phyloP scores from a whole-genome alignment of 1,140 invertebrate species.

The Pseudomyrmex sp. region DNA sequence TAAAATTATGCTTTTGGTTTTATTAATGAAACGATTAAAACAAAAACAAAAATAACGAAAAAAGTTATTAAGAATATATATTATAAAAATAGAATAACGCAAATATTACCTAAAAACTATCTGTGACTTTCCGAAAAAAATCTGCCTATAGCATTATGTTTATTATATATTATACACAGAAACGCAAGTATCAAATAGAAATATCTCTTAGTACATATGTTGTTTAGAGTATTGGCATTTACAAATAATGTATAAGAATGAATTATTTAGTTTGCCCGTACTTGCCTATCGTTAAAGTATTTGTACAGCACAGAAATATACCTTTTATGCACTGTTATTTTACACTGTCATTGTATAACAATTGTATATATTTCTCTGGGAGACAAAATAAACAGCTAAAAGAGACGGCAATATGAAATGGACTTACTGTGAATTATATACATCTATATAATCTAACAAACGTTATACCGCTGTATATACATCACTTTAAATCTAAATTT shows the following conservation, averaged over 20 bases:
- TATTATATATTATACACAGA: conserved; percentile 6
- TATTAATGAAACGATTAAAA: too few relatives aligned
- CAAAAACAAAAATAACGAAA: too few relatives aligned
- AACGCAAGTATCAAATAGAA: conserved; percentile 31
- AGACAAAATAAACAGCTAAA: conserved; percentile 41
- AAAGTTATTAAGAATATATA: too few relatives aligned
- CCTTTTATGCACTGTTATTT: conserved; percentile 50
- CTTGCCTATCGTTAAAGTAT: conserved; percentile 40
- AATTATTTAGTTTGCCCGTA: conserved; percentile 33
- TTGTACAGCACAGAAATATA: conserved; percentile 42
- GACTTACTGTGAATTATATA: conserved; percentile 1
- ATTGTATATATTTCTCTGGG: conserved; percentile 54
- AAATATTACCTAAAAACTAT: conserved; percentile 24
- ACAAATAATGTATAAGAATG: conserved; percentile 23
- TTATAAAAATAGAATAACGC: background rate
- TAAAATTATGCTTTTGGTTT: too few relatives aligned
- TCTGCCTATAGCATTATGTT: conserved; percentile 1
- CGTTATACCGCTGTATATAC: background rate
- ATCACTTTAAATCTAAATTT: conserved; percentile 12
- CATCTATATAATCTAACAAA: too few relatives aligned
- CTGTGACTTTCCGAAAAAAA: conserved; percentile 23
- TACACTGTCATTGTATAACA: conserved; percentile 44
- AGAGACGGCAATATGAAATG: conserved; percentile 1
- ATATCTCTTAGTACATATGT: conserved; percentile 11
- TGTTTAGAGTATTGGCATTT: conserved; percentile 33